Evolutionary conservation across 2,113 vertebrate genomes (phyloP).

Genomic region (Elephas maximus): DNA sequence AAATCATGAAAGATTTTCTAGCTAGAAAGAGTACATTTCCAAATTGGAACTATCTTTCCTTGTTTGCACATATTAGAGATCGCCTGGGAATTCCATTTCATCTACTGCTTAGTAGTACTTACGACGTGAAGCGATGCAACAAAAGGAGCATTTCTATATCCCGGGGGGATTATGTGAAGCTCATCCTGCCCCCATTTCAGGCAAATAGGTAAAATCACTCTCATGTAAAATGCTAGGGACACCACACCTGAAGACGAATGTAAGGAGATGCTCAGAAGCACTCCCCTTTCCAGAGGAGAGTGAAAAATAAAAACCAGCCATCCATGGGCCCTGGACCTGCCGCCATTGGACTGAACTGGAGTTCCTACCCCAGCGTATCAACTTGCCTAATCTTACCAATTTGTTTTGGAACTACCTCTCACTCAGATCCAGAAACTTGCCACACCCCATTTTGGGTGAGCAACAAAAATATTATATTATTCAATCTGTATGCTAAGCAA

Average conservation of each 20-base stretch:
- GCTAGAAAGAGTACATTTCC: not conserved
- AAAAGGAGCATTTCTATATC: not conserved
- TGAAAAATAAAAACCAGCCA: not conserved
- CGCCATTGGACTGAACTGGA: not conserved
- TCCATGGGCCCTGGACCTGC: not conserved
- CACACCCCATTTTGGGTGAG: not conserved
- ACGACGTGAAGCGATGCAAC: not conserved
- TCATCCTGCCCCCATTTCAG: not conserved
- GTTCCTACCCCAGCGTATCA: not conserved
- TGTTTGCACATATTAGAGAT: not conserved
- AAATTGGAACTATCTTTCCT: not conserved
- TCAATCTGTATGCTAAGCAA: too few species aligned
- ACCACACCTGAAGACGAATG: not conserved
- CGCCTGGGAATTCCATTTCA: not conserved
- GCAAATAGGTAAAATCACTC: not conserved
- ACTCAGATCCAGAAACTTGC: slow-evolving; percentile 9
- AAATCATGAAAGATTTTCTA: not conserved
- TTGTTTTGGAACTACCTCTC: not conserved
- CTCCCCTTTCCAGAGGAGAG: not conserved
- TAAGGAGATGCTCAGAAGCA: not conserved
- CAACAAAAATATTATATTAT: not conserved
- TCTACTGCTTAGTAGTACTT: not conserved
- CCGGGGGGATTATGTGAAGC: not conserved
- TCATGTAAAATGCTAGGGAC: not conserved
- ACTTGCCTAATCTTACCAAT: not conserved